phyloP scores from a whole-genome alignment of 2,888 invertebrate genomes.

The Leucophenga maculata region DNA sequence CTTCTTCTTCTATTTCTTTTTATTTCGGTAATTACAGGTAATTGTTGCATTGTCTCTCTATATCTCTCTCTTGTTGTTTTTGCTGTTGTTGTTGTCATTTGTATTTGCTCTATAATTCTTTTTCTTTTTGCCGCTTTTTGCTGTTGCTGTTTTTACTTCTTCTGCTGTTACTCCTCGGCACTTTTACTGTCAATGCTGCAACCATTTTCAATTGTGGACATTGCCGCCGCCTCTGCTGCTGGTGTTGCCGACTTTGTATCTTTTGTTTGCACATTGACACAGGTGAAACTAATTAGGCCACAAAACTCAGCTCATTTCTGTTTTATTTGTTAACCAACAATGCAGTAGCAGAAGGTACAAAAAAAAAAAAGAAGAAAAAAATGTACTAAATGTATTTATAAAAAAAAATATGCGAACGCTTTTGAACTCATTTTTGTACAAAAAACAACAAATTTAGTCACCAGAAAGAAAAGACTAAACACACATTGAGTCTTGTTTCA shows the following conservation, averaged over 20 bases:
- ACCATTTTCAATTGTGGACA: neutral
- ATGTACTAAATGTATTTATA: constrained; percentile 36
- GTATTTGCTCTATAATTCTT: neutral
- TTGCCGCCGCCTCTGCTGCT: neutral
- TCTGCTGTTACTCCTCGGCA: neutral
- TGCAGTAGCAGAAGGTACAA: constrained; percentile 11
- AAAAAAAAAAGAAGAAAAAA: too few species aligned
- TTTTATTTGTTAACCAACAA: constrained; percentile 63
- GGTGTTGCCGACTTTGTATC: constrained; percentile 12
- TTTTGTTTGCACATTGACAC: constrained; percentile 63
- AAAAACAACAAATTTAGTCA: constrained; percentile 29
- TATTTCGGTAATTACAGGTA: constrained; percentile 20
- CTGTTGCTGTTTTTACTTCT: constrained; percentile 16
- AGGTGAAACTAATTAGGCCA: constrained; percentile 65
- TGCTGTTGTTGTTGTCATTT: neutral
- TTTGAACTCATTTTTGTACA: constrained; percentile 25
- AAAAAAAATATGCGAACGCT: constrained; percentile 32
- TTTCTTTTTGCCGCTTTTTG: neutral
- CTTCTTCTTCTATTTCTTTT: constrained; percentile 50
- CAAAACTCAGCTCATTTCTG: constrained; percentile 64
- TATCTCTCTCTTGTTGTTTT: neutral
- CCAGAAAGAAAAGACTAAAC: constrained; percentile 10
- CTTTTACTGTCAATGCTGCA: constrained; percentile 16
- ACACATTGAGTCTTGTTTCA: neutral
- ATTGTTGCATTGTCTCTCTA: constrained; percentile 16